Evolutionary conservation across 2,888 invertebrate species (phyloP), one percentile per base, ranked within the genome.

Genomic region (Melinaea menophilus): DNA sequence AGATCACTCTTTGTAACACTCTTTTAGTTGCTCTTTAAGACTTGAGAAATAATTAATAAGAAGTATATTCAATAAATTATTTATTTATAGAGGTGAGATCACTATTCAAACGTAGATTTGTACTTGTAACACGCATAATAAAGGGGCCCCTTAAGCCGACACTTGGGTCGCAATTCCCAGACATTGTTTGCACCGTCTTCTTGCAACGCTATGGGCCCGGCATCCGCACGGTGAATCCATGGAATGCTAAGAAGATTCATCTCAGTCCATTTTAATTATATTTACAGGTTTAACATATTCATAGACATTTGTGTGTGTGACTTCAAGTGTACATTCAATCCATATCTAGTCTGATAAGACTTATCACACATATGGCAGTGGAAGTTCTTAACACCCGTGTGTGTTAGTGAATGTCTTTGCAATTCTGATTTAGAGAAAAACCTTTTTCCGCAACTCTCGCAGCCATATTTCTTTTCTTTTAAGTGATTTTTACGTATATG

Each of bases 291-390:
- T 55, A 81, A 65, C 41, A 77, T 70, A 75, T 77, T 80, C 64
- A 79, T 75, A 63, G 73, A 68, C 35, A 80, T 78, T 66, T 72
- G 72, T 7, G 85, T 75, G 73, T 90, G 90, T 0, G 89, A 87
- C 60, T 87, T 90, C 48, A 90, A 78, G 79, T 91, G 91, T 0
- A 90, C 88, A 79, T 90, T 91, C 54, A 91, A 73, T 0, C 91
- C 91, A 55, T 91, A 88, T 64, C 88, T 81, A 45, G 89, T 90
- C 71, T 90, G 90, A 69, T 91, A 91, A 0, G 90, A 88, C 57
- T 91, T 91, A 62, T 88, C 86, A 76, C 91, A 91, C 48, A 88
- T 65, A 69, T 90, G 86, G 65, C 91, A 91, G 63, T 90, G 89
- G 62, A 88, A 91, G 59, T 91, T 90, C 68, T 91, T 91, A 0